phyloP scores from a whole-genome alignment of 2,888 invertebrate species.

The Brenthis hecate region DNA sequence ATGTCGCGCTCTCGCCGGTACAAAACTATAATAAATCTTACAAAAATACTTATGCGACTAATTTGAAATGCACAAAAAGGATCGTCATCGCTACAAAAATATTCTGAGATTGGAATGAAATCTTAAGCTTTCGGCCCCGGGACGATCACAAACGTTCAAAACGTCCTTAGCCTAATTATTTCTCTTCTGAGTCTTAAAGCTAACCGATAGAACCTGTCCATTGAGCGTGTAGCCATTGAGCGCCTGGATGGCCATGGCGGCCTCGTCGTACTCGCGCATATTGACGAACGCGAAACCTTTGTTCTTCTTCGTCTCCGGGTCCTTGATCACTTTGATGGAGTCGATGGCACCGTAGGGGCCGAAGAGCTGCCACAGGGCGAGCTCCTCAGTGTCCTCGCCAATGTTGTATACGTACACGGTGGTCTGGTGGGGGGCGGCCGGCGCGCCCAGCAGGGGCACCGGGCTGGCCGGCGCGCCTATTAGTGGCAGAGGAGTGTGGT shows the following conservation, averaged over 20 bases:
- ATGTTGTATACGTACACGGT: conserved; percentile 81
- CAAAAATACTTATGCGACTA: conserved; percentile 82
- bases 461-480: conserved; percentile 74
- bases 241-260: conserved; percentile 79
- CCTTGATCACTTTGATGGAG: conserved; percentile 80
- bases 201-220: conserved; percentile 81
- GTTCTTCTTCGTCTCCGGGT: conserved; percentile 81
- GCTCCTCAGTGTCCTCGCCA: conserved; percentile 79
- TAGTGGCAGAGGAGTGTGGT: conserved; percentile 72
- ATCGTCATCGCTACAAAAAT: conserved; percentile 81
- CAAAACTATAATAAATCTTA: conserved; percentile 81
- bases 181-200: conserved; percentile 82
- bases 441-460: conserved; percentile 66
- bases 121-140: conserved; percentile 73
- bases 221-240: conserved; percentile 81
- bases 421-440: conserved; percentile 70
- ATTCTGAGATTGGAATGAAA: conserved; percentile 83
- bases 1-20: conserved; percentile 79
- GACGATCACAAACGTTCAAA: conserved; percentile 70
- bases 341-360: conserved; percentile 80
- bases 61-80: conserved; percentile 81
- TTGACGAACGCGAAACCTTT: conserved; percentile 81
- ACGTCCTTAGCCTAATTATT: conserved; percentile 75
- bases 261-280: conserved; percentile 81
- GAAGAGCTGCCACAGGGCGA: conserved; percentile 79